Percentiles rank a stretch among this genome's conserved stretches.
These are phyloP conservation scores for Catostylus mosaicus DNA, from an alignment of 30 jellyfish, hydroid and myxozoan genomes.

Conservation along the genomic window DNA sequence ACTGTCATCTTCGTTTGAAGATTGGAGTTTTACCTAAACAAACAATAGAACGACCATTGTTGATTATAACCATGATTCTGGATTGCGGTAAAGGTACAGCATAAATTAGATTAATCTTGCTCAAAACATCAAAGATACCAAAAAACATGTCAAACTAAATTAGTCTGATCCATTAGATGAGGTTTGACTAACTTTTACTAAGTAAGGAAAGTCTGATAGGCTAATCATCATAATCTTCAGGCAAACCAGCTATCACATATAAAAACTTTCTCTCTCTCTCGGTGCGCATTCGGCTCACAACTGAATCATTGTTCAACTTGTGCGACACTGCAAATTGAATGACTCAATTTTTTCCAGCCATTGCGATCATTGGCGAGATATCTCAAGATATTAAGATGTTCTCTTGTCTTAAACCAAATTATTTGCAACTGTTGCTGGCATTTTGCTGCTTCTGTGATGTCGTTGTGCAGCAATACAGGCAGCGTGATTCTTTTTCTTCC, in stretches of 20 bases:
- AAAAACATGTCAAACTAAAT: no score
- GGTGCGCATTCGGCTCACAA: neutral
- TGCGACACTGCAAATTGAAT: neutral
- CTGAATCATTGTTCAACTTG: conserved; percentile 1
- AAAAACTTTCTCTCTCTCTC: neutral
- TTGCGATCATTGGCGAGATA: conserved; percentile 5
- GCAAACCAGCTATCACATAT: neutral
- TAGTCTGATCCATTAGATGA: no score
- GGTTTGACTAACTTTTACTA: no score
- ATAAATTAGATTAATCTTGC: no score
- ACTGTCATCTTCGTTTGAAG: conserved; percentile 67
- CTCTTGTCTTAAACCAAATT: neutral
- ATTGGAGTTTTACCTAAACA: conserved; percentile 26
- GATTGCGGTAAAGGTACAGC: no score
- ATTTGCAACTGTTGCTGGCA: conserved; percentile 22
- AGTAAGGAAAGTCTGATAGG: no score
- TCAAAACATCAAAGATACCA: no score
- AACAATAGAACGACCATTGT: no score
- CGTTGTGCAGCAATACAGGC: conserved; percentile 44
- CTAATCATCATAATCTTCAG: no score
- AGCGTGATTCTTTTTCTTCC: conserved; percentile 37
- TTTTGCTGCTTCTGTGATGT: conserved; percentile 31
- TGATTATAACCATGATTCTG: no score
- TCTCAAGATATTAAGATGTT: neutral
- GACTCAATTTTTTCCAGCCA: neutral